phyloP scores from a whole-genome alignment of 2,113 vertebrate species.

The Perca flavescens region DNA sequence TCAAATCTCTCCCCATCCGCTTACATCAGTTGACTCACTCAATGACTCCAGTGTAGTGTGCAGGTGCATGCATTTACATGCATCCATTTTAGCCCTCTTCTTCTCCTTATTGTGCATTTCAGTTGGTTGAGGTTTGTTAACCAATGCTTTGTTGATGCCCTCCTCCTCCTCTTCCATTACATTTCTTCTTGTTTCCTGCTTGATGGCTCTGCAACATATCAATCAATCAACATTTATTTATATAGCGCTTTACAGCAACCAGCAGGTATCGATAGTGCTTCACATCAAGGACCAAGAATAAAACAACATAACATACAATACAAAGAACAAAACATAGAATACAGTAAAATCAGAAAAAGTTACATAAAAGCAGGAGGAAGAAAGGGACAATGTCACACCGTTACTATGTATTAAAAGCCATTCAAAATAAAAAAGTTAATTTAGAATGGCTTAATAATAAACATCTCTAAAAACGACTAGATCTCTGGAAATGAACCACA shows the following conservation, averaged over 20 bases:
- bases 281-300: too few species aligned
- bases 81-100: constrained; percentile 16
- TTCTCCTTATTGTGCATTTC: constrained; percentile 27
- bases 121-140: constrained; percentile 38
- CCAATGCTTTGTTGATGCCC: constrained; percentile 17
- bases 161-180: constrained; percentile 22
- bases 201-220: constrained; percentile 20
- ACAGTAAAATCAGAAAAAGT: too few species aligned
- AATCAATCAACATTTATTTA: too few species aligned
- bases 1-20: constrained; percentile 14
- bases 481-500: constrained; percentile 30
- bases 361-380: too few species aligned
- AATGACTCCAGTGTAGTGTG: constrained; percentile 44
- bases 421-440: too few species aligned
- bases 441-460: too few species aligned
- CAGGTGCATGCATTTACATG: constrained; percentile 63
- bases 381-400: too few species aligned
- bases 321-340: too few species aligned
- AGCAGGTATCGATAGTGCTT: too few species aligned
- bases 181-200: constrained; percentile 51
- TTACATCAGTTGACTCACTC: constrained; percentile 37
- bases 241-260: too few species aligned
- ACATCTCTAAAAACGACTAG: constrained; percentile 29
- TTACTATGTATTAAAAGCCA: too few species aligned
- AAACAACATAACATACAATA: too few species aligned